Base-by-base conservation (phyloP, 1,140 invertebrate species). In the Archegozetes longisetosus region DNA sequence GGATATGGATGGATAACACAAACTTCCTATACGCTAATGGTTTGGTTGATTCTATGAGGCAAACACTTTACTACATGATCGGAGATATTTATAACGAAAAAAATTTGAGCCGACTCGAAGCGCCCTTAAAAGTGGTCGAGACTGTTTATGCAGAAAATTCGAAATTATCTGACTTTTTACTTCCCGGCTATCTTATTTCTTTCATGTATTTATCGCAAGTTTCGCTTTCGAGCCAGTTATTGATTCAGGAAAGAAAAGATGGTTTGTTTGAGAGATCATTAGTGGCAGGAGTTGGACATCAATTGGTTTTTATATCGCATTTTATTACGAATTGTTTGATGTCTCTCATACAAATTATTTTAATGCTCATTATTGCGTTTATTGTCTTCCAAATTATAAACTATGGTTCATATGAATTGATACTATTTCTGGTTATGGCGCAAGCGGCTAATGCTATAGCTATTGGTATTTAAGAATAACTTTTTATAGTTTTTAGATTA, bases 261-360 rank as follows among this genome's bases (percentile, higher is more conserved):
- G 89, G 89, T 24, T 73, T 91, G 14, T 68, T 92, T 64, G 88
- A 93, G 70, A 75, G 89, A 58, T 87, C 85, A 50, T 86, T 88
- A 81, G 88, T 92, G 0, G 85, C 85, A 32, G 89, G 90, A 51
- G 88, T 95, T 0, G 82, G 47, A 1, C 83, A 1, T 84, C 88
- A 0, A 81, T 83, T 2, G 90, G 95, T 77, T 85, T 95, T 95
- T 50, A 82, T 91, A 66, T 89, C 88, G 9, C 90, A 94, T 69
- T 85, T 95, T 14, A 78, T 89, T 3, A 92, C 89, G 0, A 90
- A 95, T 75, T 89, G 94, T 68, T 80, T 91, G n/a, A 86, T 94
- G 12, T 90, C 95, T 85, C 82, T 86, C 54, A 86, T 89, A 0
- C 91, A 96, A 77, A 87, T 90, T 0, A 79, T 82, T 0, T 73